phyloP scores from a whole-genome alignment of 2,888 invertebrate species.

The Strigamia maritima region DNA sequence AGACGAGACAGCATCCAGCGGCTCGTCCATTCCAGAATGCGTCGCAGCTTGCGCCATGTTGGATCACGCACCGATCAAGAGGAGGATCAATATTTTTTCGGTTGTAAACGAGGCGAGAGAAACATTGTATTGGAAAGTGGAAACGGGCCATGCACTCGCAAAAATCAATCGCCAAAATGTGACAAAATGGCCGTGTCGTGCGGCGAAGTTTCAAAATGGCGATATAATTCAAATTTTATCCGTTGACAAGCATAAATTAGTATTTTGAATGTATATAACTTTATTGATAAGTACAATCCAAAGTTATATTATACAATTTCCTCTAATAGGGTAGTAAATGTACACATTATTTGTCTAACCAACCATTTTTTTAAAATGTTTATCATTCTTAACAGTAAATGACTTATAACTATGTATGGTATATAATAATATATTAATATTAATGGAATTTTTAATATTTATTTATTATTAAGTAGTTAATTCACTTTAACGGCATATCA shows the following conservation, averaged over 20 bases:
- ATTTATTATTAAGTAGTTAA: not conserved
- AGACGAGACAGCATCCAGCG: constrained; percentile 42
- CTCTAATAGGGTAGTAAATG: not conserved
- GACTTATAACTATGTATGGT: no score
- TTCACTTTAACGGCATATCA: not conserved
- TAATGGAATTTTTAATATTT: not conserved
- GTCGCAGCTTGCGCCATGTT: constrained; percentile 42
- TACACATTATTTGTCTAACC: not conserved
- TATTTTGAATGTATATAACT: not conserved
- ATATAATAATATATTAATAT: no score
- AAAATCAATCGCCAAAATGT: not conserved
- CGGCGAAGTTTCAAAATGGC: not conserved
- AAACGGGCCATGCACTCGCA: not conserved
- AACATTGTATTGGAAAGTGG: not conserved
- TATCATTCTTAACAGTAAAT: no score
- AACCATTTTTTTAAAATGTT: no score
- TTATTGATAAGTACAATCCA: not conserved
- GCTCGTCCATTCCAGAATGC: constrained; percentile 42
- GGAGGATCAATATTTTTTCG: not conserved
- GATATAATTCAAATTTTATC: not conserved
- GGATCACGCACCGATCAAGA: not conserved
- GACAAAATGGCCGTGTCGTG: not conserved
- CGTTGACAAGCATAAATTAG: not conserved
- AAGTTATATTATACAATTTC: not conserved
- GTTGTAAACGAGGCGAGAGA: not conserved